Conservation (phyloP, 2,113 vertebrate genomes). For the Elephas maximus region DNA sequence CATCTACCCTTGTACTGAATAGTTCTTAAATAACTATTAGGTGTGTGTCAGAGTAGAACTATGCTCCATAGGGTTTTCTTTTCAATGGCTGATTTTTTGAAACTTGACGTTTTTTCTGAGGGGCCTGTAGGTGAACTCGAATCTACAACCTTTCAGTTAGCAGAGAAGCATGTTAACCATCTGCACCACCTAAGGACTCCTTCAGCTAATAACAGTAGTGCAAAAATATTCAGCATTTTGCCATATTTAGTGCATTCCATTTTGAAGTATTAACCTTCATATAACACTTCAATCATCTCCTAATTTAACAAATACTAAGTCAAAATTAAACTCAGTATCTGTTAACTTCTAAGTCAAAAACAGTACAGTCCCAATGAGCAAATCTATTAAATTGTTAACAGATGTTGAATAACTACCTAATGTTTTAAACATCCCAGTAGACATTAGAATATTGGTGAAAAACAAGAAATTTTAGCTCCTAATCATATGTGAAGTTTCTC, state of each 20-base stretch:
- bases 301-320: constrained; percentile 33
- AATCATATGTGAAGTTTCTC: constrained; percentile 37
- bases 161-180: not conserved
- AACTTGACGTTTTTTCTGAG: too few relatives aligned
- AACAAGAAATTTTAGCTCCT: constrained; percentile 39
- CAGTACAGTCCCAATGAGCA: constrained; percentile 1
- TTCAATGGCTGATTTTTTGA: too few relatives aligned
- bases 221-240: constrained; percentile 3
- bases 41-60: not conserved
- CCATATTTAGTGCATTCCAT: constrained; percentile 26
- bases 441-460: constrained; percentile 5
- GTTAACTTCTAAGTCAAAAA: constrained; percentile 52
- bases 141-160: not conserved
- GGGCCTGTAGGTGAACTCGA: too few relatives aligned
- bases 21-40: constrained; percentile 11
- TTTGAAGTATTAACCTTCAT: not conserved
- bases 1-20: not conserved
- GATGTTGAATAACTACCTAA: not conserved
- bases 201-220: not conserved
- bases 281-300: not conserved
- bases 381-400: constrained; percentile 35
- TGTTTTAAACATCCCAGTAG: constrained; percentile 19
- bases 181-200: not conserved
- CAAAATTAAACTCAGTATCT: constrained; percentile 13
- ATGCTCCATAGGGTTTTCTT: too few relatives aligned